Base-by-base conservation (phyloP, 2,888 invertebrate species). In the Zeuzera pyrina region DNA sequence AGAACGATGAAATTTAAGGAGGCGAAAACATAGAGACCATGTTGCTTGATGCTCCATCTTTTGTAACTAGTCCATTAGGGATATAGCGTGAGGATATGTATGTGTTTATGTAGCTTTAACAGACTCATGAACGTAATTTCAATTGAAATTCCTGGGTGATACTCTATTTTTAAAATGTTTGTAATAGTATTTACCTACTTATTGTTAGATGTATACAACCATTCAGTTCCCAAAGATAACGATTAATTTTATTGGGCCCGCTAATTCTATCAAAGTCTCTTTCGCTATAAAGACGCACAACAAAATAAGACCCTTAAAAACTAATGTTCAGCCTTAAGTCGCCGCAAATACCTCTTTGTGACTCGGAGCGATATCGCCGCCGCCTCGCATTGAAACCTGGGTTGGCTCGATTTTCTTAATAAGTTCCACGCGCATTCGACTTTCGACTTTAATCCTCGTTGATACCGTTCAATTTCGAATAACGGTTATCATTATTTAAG, bases 221-320 rank as follows among this genome's bases (percentile, higher is more conserved):
- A n/a, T n/a, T n/a, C n/a, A n/a, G n/a, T n/a, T 11, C 25, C 7
- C 25, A 4, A 33, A 38, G 39, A 44, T 47, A 57, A 63, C 71
- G 77, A 79, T 81, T 78, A 72, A 76, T 76, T 74, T 78, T 67
- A 81, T 76, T 71, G 69, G 62, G 52, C 45, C 47, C 52, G 72
- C 77, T 79, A 77, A 81, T 77, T 79, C 78, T 78, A 77, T 79
- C 72, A 76, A 69, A 76, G 70, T 59, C 68, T 65, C 59, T 54
- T 57, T 55, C 66, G 65, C 64, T 66, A 74, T 74, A 73, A 77
- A 70, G 66, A 74, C 71, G 63, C 73, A 67, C 71, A 76, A 71
- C 77, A 73, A 76, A 79, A 79, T 77, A 81, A 78, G 74, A 68
- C 77, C 74, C 77, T 78, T 79, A 79, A 81, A 81, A 81, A 81